Base-by-base conservation (phyloP, 2,797 vertebrate species). In the Anabas testudineus region DNA sequence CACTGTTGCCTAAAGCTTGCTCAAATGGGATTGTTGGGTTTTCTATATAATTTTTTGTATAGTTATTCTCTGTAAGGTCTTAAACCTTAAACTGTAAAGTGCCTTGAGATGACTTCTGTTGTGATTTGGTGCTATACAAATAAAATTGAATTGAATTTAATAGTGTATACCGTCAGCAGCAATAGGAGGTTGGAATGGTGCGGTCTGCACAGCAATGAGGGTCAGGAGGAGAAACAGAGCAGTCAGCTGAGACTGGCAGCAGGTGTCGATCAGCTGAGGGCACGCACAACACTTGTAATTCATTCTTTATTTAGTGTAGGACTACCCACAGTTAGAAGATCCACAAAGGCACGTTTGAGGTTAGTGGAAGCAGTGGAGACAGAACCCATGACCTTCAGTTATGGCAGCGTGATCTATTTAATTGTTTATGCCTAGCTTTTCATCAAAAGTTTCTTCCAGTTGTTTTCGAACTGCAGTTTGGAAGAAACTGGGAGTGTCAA, bases 241-340 rank as follows among this genome's bases (percentile, higher is more conserved):
- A 52, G 36, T 57, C 26, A 36, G 16, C 12, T 19, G 43, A 32
- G 42, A 42, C 21, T 52, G 16, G 56, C 42, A 55, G 34, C 45
- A 57, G 28, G 14, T 30, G 46, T 46, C 10, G 1, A 59, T 59
- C 63, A 53, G 19, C 36, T 48, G 48, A 63, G 46, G 30, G 24
- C 9, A 62, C 28, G 18, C n/a, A 13, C 22, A 57, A 21, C 0
- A 1, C 21, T 47, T 53, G 28, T 36, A 30, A 39, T 42, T 68
- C 15, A 61, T 45, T 7, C 26, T 47, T 58, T 58, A 61, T 42
- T 57, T 46, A 18, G 16, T 37, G 8, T 9, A 14, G 13, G 15
- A 22, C 26, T n/a, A 19, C 8, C n/a, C 64, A 10, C 8, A 48
- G 43, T 24, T 41, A 2, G 59, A 16, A 60, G 28, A 5, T n/a